Percentiles rank a stretch among this genome's conserved stretches.
Evolutionary conservation across 2,888 invertebrate genomes (phyloP).

Genomic region (Nymphalis urticae): DNA sequence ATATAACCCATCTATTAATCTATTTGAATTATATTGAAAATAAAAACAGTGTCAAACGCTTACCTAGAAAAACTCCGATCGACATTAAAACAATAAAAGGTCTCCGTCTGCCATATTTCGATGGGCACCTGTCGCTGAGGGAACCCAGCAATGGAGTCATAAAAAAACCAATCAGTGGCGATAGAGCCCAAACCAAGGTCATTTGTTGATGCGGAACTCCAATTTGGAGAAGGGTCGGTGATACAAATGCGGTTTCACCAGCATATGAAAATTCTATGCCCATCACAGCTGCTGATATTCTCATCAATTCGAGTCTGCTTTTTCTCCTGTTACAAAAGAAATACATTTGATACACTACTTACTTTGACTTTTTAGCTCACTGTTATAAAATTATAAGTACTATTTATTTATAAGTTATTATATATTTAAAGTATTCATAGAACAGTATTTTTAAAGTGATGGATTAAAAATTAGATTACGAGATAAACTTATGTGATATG

Average conservation of each 20-base stretch:
- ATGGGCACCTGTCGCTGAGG: slow-evolving; percentile 93
- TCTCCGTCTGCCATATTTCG: slow-evolving; percentile 90
- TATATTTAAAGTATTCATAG: no score
- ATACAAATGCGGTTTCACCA: slow-evolving; percentile 98
- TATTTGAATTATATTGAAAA: neutral
- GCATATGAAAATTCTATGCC: slow-evolving; percentile 99
- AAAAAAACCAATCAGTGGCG: slow-evolving; percentile 96
- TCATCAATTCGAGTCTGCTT: slow-evolving; percentile 89
- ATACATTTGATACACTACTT: neutral
- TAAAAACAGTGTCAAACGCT: slow-evolving; percentile 37
- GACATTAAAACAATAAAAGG: slow-evolving; percentile 96
- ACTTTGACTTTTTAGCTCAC: no score
- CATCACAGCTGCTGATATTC: slow-evolving; percentile 96
- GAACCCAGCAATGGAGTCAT: slow-evolving; percentile 96
- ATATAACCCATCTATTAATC: no score
- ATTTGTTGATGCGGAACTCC: slow-evolving; percentile 96
- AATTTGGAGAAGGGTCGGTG: slow-evolving; percentile 95
- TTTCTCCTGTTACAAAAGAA: slow-evolving; percentile 83
- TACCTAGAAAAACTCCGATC: slow-evolving; percentile 93
- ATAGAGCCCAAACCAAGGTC: slow-evolving; percentile 97
- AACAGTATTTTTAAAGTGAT: no score
- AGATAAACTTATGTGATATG: no score
- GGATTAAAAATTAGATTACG: no score
- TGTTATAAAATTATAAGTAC: no score
- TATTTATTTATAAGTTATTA: no score